These are phyloP conservation scores for Tetragonula carbonaria DNA, from an alignment of 2,888 invertebrate species.

Conservation along the genomic window DNA sequence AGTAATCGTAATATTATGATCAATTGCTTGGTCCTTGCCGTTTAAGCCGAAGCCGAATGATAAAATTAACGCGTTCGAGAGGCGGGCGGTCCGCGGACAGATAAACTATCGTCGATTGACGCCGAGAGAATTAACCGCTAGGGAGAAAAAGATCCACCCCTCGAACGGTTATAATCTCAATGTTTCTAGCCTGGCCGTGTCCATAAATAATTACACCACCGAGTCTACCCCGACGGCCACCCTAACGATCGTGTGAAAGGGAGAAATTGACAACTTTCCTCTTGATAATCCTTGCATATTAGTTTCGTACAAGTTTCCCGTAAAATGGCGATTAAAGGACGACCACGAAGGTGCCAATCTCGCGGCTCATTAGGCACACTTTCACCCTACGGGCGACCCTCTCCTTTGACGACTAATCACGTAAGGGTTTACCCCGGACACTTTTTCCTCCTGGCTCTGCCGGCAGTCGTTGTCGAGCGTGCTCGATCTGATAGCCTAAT, in stretches of 20 bases:
- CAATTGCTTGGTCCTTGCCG: neutral
- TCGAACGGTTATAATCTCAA: constrained; percentile 61
- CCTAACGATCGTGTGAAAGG: constrained; percentile 54
- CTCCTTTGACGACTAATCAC: constrained; percentile 75
- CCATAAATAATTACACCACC: constrained; percentile 58
- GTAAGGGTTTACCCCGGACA: constrained; percentile 73
- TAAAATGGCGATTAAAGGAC: constrained; percentile 65
- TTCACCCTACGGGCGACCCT: constrained; percentile 50
- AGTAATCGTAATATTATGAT: too few relatives aligned
- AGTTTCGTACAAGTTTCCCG: constrained; percentile 67
- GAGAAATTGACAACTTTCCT: constrained; percentile 64
- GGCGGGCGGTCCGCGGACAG: constrained; percentile 24
- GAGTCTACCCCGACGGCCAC: constrained; percentile 34
- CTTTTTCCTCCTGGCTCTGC: constrained; percentile 69
- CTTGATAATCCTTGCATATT: constrained; percentile 64
- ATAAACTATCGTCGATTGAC: constrained; percentile 33
- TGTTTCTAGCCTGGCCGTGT: constrained; percentile 49
- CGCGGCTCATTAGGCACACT: constrained; percentile 65
- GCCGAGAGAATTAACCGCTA: constrained; percentile 38
- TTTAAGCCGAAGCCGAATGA: constrained; percentile 6
- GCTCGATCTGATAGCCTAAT: constrained; percentile 84
- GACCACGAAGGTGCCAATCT: constrained; percentile 63
- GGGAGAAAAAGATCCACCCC: constrained; percentile 51
- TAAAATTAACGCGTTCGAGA: constrained; percentile 46
- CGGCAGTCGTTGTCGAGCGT: constrained; percentile 76